Conservation (phyloP, 1,140 invertebrate genomes). For the Armadillidium nasatum region DNA sequence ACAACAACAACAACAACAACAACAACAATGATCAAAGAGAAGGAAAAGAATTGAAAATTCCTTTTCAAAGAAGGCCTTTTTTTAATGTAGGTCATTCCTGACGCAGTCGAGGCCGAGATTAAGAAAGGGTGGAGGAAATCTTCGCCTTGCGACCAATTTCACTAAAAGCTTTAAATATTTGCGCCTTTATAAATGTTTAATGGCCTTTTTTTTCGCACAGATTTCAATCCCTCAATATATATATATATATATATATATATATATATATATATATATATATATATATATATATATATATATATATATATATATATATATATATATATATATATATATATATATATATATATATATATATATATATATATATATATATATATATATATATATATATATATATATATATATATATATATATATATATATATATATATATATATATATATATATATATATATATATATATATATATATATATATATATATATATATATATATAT, state of each 20-base stretch:
- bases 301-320: conserved; percentile 8
- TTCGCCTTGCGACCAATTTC: too few species aligned
- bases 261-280: not conserved
- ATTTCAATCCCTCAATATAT: too few species aligned
- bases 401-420: too few species aligned
- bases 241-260: not conserved
- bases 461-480: too few species aligned
- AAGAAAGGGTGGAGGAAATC: too few species aligned
- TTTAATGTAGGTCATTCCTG: not conserved
- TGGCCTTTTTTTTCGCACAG: too few species aligned
- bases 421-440: too few species aligned
- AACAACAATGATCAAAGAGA: conserved; percentile 2
- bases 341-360: conserved; percentile 15
- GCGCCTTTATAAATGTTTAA: too few species aligned
- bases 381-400: not conserved
- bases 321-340: conserved; percentile 13
- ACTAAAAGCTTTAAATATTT: too few species aligned
- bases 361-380: conserved; percentile 1
- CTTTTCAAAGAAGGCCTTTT: not conserved
- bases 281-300: not conserved
- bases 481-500: too few species aligned
- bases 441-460: too few species aligned
- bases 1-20: not conserved
- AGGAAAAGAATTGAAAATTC: not conserved
- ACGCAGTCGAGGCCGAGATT: too few species aligned